Evolutionary conservation across 2,888 invertebrate species (phyloP).

Genomic region (Dorcus parallelipipedus): DNA sequence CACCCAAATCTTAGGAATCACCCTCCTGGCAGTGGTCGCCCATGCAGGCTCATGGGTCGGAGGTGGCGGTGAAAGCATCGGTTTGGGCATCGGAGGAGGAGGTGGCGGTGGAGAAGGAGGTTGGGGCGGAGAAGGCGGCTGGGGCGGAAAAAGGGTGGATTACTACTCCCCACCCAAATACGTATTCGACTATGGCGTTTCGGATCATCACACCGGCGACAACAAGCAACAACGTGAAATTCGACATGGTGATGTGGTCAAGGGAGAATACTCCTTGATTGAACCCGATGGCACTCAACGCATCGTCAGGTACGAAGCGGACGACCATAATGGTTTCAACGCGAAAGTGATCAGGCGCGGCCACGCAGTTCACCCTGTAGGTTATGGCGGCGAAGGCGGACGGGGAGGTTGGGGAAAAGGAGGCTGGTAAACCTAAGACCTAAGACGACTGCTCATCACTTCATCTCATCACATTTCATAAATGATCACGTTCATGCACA

Average conservation of each 20-base stretch:
- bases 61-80: not conserved
- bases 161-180: constrained; percentile 11
- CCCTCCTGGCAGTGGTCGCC: not conserved
- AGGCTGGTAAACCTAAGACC: not conserved
- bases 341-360: constrained; percentile 17
- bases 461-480: not conserved
- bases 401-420: constrained; percentile 4
- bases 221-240: constrained; percentile 14
- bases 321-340: constrained; percentile 17
- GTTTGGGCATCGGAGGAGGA: not conserved
- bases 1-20: not conserved
- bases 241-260: constrained; percentile 11
- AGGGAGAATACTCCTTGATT: constrained; percentile 13
- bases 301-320: constrained; percentile 13
- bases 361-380: constrained; percentile 8
- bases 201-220: constrained; percentile 14
- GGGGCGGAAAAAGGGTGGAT: constrained; percentile 4
- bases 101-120: not conserved
- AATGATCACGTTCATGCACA: too few species aligned
- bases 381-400: not conserved
- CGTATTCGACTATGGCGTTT: constrained; percentile 13
- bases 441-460: too few species aligned
- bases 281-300: constrained; percentile 15
- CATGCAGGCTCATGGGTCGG: not conserved
- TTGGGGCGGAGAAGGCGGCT: not conserved